phyloP scores from a whole-genome alignment of 1,140 invertebrate species.

The Hormaphis cornu region DNA sequence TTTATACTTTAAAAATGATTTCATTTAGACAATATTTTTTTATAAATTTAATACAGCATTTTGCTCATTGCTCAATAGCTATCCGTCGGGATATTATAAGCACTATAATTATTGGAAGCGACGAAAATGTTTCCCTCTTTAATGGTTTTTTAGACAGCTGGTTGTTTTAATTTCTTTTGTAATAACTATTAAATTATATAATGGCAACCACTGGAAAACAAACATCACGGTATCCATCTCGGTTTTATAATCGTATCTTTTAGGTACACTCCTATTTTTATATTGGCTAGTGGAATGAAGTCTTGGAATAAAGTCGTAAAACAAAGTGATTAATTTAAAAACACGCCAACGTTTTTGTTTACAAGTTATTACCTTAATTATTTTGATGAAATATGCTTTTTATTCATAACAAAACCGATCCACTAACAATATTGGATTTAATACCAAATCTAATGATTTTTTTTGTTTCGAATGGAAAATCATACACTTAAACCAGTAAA shows the following conservation, averaged over 20 bases:
- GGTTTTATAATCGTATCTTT: slow-evolving; percentile 6
- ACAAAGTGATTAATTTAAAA: slow-evolving; percentile 16
- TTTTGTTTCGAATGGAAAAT: neutral
- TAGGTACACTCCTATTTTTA: slow-evolving; percentile 9
- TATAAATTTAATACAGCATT: no score
- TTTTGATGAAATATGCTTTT: neutral
- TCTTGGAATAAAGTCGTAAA: neutral
- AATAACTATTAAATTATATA: slow-evolving; percentile 26
- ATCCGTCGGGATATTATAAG: slow-evolving; percentile 25
- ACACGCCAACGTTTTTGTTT: neutral
- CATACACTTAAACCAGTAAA: no score
- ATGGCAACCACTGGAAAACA: slow-evolving; percentile 16
- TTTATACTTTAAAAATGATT: neutral
- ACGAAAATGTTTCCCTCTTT: slow-evolving; percentile 5
- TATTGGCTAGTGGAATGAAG: neutral
- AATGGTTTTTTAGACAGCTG: slow-evolving; percentile 8
- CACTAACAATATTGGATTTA: neutral
- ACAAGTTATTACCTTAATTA: neutral
- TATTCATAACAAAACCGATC: neutral
- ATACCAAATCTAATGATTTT: neutral
- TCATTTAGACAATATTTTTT: slow-evolving; percentile 16
- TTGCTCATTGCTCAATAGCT: neutral
- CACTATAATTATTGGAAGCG: slow-evolving; percentile 27
- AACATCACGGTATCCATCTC: neutral
- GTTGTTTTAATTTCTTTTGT: slow-evolving; percentile 29